These are phyloP conservation scores for Castor canadensis DNA, from an alignment of 2,113 vertebrate species.

Conservation along the genomic window DNA sequence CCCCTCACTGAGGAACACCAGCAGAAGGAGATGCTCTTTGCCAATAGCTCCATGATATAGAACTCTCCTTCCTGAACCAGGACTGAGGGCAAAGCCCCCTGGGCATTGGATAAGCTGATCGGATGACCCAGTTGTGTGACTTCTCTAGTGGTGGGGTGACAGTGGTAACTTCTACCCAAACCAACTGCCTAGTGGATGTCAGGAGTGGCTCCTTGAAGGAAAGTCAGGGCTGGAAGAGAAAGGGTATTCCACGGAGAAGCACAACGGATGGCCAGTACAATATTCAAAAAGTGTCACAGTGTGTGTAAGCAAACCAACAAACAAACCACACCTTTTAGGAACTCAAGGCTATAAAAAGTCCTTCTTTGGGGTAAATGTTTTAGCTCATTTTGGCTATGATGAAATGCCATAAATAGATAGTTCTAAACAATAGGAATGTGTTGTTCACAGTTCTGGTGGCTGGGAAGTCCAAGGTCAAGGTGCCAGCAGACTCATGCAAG, in stretches of 20 bases:
- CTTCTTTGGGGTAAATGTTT: neutral
- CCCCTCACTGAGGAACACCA: neutral
- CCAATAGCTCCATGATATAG: neutral
- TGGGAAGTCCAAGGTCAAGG: neutral
- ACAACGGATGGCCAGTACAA: neutral
- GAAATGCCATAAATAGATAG: neutral
- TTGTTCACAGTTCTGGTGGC: neutral
- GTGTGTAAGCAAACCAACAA: neutral
- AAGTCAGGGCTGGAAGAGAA: neutral
- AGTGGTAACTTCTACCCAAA: neutral
- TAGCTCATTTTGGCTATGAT: neutral
- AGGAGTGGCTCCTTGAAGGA: neutral
- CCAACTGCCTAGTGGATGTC: neutral
- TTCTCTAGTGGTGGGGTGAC: accelerated
- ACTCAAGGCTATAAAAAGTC: neutral
- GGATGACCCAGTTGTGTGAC: accelerated
- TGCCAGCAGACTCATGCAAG: neutral
- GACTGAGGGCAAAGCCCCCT: neutral
- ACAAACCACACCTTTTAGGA: neutral
- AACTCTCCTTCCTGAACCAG: neutral
- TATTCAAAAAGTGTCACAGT: too few relatives aligned
- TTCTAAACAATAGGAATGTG: neutral
- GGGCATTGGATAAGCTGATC: too few relatives aligned
- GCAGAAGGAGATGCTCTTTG: neutral
- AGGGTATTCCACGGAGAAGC: neutral